These are phyloP conservation scores for Baryphthengus martii DNA, from an alignment of 2,113 vertebrate species.

Conservation along the genomic window DNA sequence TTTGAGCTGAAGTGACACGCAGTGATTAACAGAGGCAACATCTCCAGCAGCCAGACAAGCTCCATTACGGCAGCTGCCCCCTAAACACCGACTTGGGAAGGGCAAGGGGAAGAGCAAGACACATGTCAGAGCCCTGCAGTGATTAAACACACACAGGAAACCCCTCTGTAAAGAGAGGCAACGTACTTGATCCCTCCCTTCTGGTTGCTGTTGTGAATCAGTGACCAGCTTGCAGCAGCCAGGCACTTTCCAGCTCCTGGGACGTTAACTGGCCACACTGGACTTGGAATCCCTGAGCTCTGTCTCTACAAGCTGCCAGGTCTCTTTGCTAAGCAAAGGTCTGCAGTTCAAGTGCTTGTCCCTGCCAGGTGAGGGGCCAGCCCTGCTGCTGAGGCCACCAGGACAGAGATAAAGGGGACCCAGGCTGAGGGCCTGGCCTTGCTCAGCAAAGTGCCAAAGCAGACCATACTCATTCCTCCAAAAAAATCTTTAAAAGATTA, in stretches of 20 bases:
- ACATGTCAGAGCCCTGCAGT: neutral
- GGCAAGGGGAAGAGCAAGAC: neutral
- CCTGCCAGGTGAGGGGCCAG: neutral
- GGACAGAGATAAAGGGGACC: neutral
- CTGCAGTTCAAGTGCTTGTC: neutral
- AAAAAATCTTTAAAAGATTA: neutral
- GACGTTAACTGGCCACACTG: rapidly evolving
- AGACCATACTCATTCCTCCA: neutral
- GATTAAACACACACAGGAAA: neutral
- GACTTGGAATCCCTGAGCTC: neutral
- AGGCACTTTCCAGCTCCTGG: neutral
- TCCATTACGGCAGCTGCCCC: neutral
- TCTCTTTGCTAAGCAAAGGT: neutral
- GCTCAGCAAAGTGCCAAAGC: neutral
- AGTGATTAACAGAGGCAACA: neutral
- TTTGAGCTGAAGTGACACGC: neutral
- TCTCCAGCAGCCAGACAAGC: neutral
- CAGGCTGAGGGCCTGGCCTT: neutral
- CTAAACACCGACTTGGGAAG: neutral
- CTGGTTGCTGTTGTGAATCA: neutral
- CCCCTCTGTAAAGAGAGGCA: neutral
- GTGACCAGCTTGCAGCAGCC: neutral
- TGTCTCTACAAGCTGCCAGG: neutral
- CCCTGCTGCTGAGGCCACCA: neutral
- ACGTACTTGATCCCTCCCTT: neutral